Evolutionary conservation across 2,797 vertebrate species (phyloP).

Genomic region (Ciconia nigra): DNA sequence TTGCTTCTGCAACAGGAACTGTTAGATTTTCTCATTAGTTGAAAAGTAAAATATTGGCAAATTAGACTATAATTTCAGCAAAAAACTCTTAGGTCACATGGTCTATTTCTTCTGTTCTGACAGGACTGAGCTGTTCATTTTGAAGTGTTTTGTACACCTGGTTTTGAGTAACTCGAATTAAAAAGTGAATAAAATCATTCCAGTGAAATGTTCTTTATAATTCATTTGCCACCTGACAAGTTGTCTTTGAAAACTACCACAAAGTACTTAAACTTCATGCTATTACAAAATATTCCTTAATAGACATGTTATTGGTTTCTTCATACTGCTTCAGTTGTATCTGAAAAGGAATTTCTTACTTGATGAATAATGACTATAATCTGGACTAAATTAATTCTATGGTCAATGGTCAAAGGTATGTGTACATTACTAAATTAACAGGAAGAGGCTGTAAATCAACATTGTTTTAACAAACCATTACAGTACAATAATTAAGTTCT

Average conservation of each 20-base stretch:
- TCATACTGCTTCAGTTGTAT: not conserved
- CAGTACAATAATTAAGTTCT: not conserved
- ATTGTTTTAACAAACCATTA: not conserved
- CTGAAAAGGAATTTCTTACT: not conserved
- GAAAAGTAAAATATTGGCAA: conserved; percentile 17
- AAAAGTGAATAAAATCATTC: not conserved
- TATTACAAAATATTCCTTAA: not conserved
- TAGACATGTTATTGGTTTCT: not conserved
- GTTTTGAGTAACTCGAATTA: conserved; percentile 3
- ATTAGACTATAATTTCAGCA: not conserved
- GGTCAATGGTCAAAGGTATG: not conserved
- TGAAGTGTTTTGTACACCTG: not conserved
- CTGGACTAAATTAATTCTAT: not conserved
- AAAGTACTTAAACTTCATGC: not conserved
- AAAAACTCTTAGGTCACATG: not conserved
- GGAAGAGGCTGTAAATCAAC: not conserved
- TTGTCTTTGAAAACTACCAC: not conserved
- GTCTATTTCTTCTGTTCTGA: not conserved
- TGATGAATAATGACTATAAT: not conserved
- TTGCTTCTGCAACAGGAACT: not conserved
- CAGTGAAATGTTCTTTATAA: not conserved
- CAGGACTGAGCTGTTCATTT: not conserved
- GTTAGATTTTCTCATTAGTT: conserved; percentile 12
- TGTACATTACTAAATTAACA: not conserved
- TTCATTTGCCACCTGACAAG: not conserved